Evolutionary conservation across 1,140 invertebrate species (phyloP).

Genomic region (Dufourea novaeangliae): DNA sequence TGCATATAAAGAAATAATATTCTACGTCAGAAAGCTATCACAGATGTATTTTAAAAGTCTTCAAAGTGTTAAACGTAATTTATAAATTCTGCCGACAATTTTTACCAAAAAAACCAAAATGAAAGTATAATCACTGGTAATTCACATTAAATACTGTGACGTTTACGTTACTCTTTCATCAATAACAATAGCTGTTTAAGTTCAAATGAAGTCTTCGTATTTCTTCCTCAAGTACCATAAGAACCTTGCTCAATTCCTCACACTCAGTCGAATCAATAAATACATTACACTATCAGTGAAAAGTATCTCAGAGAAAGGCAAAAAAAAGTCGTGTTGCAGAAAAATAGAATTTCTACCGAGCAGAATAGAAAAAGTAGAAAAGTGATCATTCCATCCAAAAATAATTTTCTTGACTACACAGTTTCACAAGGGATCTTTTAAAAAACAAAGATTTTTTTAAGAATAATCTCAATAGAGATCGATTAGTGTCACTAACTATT

Average conservation of each 20-base stretch:
- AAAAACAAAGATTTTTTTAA: not conserved
- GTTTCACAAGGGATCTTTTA: not conserved
- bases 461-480: not conserved
- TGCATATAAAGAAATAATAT: slow-evolving; percentile 33
- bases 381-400: not conserved
- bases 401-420: not conserved
- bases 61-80: not conserved
- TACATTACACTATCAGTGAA: not conserved
- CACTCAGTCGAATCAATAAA: not conserved
- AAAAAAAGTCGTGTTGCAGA: not conserved
- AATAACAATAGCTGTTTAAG: not conserved
- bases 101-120: not conserved
- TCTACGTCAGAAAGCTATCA: slow-evolving; percentile 66
- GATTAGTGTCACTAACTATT: not conserved
- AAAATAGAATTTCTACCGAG: not conserved
- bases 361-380: not conserved
- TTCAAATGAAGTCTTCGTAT: not conserved
- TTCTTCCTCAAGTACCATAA: not conserved
- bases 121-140: not conserved
- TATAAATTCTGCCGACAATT: not conserved
- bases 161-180: not conserved
- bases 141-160: not conserved
- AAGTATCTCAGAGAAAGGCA: not conserved
- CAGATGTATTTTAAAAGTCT: slow-evolving; percentile 61
- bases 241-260: not conserved